phyloP scores from a whole-genome alignment of 2,888 invertebrate species.

The Philhelius pedissequus region DNA sequence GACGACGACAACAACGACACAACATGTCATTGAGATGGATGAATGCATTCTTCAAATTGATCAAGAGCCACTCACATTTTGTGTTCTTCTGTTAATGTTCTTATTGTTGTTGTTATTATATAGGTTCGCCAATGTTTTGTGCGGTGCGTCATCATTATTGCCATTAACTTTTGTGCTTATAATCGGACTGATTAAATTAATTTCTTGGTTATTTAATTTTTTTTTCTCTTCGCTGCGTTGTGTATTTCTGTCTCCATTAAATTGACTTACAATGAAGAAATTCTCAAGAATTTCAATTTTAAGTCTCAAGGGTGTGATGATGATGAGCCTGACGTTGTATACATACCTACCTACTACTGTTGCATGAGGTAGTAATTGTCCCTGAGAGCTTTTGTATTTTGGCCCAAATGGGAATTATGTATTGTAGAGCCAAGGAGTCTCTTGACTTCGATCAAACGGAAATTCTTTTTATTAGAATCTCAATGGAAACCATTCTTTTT shows the following conservation, averaged over 20 bases:
- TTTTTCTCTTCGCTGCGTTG: not conserved
- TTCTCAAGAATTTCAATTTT: constrained; percentile 52
- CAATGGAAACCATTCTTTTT: not conserved
- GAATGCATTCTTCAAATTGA: constrained; percentile 64
- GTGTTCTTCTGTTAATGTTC: not conserved
- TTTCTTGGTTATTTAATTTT: constrained; percentile 30
- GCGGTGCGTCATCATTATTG: constrained; percentile 46
- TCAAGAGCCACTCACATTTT: constrained; percentile 53
- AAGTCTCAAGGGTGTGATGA: constrained; percentile 64
- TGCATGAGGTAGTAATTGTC: not conserved
- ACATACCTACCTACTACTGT: not conserved
- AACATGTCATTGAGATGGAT: constrained; percentile 59
- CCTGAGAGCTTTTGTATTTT: constrained; percentile 8
- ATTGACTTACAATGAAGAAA: constrained; percentile 60
- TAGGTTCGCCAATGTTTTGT: not conserved
- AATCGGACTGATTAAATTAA: constrained; percentile 64
- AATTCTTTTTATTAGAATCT: not conserved
- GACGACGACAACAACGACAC: not conserved
- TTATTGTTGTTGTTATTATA: not conserved
- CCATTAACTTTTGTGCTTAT: constrained; percentile 55
- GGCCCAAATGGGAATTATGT: not conserved
- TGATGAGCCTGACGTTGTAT: constrained; percentile 19
- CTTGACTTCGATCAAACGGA: not conserved
- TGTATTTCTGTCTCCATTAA: constrained; percentile 21
- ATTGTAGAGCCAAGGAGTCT: not conserved